Evolutionary conservation across 2,888 invertebrate species (phyloP), one percentile per base, ranked within the genome.

Genomic region (Agrilus biguttatus): DNA sequence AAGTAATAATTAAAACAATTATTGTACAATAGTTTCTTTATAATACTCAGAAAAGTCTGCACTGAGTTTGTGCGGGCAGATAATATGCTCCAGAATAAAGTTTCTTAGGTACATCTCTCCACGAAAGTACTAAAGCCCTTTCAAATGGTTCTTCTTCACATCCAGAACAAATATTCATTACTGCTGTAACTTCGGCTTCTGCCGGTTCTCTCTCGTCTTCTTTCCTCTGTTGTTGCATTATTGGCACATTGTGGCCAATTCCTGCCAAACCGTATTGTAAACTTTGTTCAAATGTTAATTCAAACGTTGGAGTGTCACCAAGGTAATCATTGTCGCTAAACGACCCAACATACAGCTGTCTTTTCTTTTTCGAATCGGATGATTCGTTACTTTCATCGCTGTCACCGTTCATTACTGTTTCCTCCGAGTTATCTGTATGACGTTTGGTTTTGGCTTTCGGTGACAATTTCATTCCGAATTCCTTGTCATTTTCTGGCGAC

Each of bases 111-210:
- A 80, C 74, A 41, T 69, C 70, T 55, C 85, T 77, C 88, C 88
- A 88, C 7, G 80, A 80, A 33, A 88, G 72, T 3, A 86, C 73
- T 14, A 85, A 68, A 7, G 85, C 87, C 54, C 84, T 84, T 49
- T 78, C 78, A 65, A 88, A 88, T 0, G 88, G 87, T 57, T 87
- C 87, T 1, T 73, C 64, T 14, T 78, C 72, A 54, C 87, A 88
- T 1, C 78, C 80, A 45, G 79, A 76, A 63, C 88, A 88, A 2
- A 85, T 68, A 51, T 78, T 73, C 80, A 86, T 81, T 1, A 87
- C 84, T 8, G 82, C 82, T 52, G 73, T 79, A 0, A 87, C 87
- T 62, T 87, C 87, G 28, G 80, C 84, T 60, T 87, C 86, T 1
- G 87, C 87, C 0, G 86, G 85, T 54, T 87, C 87, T 36, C 83